phyloP scores from a whole-genome alignment of 1,140 invertebrate genomes.

The Sinella curviseta region DNA sequence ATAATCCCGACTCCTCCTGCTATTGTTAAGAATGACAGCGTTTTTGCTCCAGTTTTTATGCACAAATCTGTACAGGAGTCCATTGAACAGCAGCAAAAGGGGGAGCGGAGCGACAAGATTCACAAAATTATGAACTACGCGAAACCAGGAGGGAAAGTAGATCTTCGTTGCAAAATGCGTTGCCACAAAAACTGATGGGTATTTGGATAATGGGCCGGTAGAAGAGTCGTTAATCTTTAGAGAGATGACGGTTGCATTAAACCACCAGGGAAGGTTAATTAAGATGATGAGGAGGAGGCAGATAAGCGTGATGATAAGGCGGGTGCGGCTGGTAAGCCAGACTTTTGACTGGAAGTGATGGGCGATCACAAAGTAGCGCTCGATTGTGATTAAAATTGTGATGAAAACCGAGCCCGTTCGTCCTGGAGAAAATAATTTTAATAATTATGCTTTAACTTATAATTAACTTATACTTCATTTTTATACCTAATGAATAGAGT shows the following conservation, averaged over 20 bases:
- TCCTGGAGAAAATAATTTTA: too few relatives aligned
- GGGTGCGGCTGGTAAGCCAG: background rate
- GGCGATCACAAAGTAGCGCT: background rate
- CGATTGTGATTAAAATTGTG: background rate
- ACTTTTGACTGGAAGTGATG: background rate
- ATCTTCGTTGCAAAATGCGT: background rate
- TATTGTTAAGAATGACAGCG: background rate
- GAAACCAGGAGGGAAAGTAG: background rate
- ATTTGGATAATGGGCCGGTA: background rate
- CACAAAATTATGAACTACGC: background rate
- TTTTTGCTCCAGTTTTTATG: background rate
- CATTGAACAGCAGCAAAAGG: background rate
- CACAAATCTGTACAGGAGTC: background rate
- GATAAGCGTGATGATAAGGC: background rate
- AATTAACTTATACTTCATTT: too few relatives aligned
- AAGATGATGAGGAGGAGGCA: background rate
- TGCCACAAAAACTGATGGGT: background rate
- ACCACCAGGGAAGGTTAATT: background rate
- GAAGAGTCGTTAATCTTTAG: background rate
- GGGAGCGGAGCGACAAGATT: background rate
- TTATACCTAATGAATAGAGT: too few relatives aligned
- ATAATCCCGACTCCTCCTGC: background rate
- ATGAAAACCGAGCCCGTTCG: background rate
- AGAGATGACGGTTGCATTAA: background rate
- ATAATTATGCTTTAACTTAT: too few relatives aligned